A percentile compares a stretch with the other conserved stretches of the same genome.
phyloP scores from a whole-genome alignment of 2,888 invertebrate species.

The Vesta saturnalis region DNA sequence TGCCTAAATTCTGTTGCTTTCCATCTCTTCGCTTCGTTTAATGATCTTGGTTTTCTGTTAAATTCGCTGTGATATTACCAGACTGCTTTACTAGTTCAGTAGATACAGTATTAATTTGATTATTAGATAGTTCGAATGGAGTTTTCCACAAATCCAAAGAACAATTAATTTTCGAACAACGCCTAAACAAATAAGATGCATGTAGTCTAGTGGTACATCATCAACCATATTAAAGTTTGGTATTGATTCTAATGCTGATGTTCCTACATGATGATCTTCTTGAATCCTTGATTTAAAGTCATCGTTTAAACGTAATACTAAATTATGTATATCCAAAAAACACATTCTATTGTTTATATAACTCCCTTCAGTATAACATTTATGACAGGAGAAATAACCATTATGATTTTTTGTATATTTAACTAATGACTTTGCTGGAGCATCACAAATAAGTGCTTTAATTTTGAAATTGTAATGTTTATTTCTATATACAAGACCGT shows the following conservation, averaged over 20 bases:
- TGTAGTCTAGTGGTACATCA: slow-evolving; percentile 23
- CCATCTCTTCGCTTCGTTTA: slow-evolving; percentile 34
- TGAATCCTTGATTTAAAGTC: not conserved
- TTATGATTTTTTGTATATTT: slow-evolving; percentile 14
- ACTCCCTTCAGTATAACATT: slow-evolving; percentile 17
- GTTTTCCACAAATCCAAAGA: slow-evolving; percentile 20
- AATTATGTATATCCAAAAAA: slow-evolving; percentile 6
- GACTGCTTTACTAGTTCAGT: not conserved
- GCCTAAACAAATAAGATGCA: slow-evolving; percentile 25
- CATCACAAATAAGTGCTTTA: slow-evolving; percentile 6
- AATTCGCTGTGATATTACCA: slow-evolving; percentile 27
- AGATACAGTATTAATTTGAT: not conserved
- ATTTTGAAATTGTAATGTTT: not conserved
- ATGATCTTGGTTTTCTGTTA: slow-evolving; percentile 31
- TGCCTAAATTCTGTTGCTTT: slow-evolving; percentile 39
- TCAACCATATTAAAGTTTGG: slow-evolving; percentile 18
- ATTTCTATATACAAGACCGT: not conserved
- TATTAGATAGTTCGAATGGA: not conserved
- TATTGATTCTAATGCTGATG: slow-evolving; percentile 1
- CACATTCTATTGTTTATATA: slow-evolving; percentile 24
- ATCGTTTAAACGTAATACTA: slow-evolving; percentile 14
- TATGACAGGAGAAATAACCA: slow-evolving; percentile 23
- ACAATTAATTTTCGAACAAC: slow-evolving; percentile 21
- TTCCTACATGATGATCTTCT: slow-evolving; percentile 1
- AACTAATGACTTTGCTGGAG: no score